A percentile compares a stretch with the other conserved stretches of the same genome.
Conservation (phyloP, 2,888 invertebrate genomes). For the Chorisops tibialis region DNA sequence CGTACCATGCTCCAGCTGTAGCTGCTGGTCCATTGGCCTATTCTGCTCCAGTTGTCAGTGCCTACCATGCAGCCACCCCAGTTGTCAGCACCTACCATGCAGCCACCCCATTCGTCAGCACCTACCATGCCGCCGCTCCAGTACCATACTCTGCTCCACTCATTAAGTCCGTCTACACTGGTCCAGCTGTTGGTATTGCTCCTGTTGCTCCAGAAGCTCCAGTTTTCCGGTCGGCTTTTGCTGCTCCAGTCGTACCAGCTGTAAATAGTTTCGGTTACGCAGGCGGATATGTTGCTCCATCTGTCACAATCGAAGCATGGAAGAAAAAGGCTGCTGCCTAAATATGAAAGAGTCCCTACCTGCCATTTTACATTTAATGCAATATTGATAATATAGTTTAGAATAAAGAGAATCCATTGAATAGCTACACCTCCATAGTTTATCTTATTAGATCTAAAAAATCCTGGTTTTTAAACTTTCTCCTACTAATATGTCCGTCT, state of each 20-base stretch:
- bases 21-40: too few species aligned
- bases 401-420: too few species aligned
- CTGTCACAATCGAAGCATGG: background rate
- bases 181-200: background rate
- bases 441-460: too few species aligned
- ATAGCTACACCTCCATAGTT: too few species aligned
- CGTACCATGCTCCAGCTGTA: too few species aligned
- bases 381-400: too few species aligned
- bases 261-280: too few species aligned
- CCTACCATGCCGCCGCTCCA: conserved; percentile 1
- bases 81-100: background rate
- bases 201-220: background rate
- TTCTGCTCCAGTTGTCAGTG: conserved; percentile 2
- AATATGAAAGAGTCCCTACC: background rate
- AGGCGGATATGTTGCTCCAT: background rate
- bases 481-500: too few species aligned
- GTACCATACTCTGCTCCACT: background rate
- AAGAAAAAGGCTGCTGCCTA: conserved; percentile 3
- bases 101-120: background rate
- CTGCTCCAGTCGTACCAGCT: background rate
- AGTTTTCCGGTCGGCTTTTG: too few species aligned
- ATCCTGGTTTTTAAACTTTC: too few species aligned
- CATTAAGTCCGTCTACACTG: too few species aligned
- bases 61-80: conserved; percentile 8
- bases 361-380: too few species aligned